These are phyloP conservation scores for Platycnemis pennipes DNA, from an alignment of 2,888 invertebrate species.

Conservation along the genomic window DNA sequence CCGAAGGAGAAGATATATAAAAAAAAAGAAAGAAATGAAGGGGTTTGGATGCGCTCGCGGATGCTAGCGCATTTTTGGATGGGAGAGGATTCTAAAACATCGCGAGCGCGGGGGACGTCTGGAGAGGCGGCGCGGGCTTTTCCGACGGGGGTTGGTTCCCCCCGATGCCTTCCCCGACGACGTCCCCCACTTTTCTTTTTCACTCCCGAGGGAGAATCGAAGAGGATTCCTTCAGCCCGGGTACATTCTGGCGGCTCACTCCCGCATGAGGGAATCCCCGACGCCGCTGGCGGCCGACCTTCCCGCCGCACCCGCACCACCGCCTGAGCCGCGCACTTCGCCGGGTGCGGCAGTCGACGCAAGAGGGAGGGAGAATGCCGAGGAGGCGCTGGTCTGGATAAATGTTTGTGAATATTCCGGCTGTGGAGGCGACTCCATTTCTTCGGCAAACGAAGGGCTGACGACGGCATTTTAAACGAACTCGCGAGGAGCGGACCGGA, in stretches of 20 bases:
- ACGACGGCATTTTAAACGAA: not conserved
- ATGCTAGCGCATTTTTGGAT: not conserved
- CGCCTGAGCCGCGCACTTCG: not conserved
- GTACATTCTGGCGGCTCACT: not conserved
- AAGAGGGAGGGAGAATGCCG: not conserved
- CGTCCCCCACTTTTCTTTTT: too few relatives aligned
- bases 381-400: conserved; percentile 3
- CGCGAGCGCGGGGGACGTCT: not conserved
- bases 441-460: not conserved
- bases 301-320: not conserved
- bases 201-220: not conserved
- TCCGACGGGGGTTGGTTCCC: too few relatives aligned
- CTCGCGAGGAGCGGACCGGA: not conserved
- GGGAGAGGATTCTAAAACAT: not conserved
- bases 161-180: too few relatives aligned
- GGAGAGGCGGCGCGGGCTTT: not conserved
- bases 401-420: not conserved
- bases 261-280: conserved; percentile 28
- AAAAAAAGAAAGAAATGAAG: too few relatives aligned
- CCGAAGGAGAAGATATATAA: not conserved
- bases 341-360: not conserved
- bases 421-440: not conserved
- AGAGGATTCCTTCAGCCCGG: not conserved
- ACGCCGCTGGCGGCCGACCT: not conserved
- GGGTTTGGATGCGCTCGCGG: not conserved